Base-by-base conservation (phyloP, 2,888 invertebrate species). In the Andrena bicolor region DNA sequence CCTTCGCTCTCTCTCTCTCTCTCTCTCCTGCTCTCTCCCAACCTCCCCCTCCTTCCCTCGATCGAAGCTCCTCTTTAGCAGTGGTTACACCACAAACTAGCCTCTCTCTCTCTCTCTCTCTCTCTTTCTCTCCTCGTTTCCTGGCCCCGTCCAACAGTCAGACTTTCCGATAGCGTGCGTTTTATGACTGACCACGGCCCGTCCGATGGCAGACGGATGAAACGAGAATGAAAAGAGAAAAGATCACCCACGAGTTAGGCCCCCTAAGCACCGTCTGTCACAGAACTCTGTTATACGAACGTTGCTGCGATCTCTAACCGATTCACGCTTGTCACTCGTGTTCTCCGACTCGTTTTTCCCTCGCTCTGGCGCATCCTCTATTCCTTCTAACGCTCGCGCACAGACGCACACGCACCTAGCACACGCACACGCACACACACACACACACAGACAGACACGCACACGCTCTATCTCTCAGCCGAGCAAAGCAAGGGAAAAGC, bases 61-160 rank as follows among this genome's bases (percentile, higher is more conserved):
- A 90, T 90, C 90, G 89, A 90, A 91, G 87, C 85, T 88, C 84
- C 87, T 84, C 90, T 90, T 88, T 86, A 82, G 83, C 84, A 92
- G 93, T 93, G 93, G 93, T 91, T 91, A 94, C 94, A 96, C 87
- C 85, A 87, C 96, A 96, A 85, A 58, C 81, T 86, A 70, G 53
- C 66, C 85, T 79, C 76, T 76, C 73, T 83, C 64, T 61, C 71
- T 49, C 76, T 73, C 74, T 73, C 71, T 64, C 76, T 26, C 70
- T 53, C 28, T 51, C 56, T 56, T 58, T 76, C 75, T 74, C 58
- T 74, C 49, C 28, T 49, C 48, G 35, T 70, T 53, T 79, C 64
- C 65, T 74, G 61, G 61, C 41, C 35, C 68, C 41, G 56, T 51
- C 56, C 74, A 65, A 69, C 35, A 10, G 49, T 51, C 51, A 35